phyloP scores from a whole-genome alignment of 2,797 vertebrate species.

The Amazona ochrocephala region DNA sequence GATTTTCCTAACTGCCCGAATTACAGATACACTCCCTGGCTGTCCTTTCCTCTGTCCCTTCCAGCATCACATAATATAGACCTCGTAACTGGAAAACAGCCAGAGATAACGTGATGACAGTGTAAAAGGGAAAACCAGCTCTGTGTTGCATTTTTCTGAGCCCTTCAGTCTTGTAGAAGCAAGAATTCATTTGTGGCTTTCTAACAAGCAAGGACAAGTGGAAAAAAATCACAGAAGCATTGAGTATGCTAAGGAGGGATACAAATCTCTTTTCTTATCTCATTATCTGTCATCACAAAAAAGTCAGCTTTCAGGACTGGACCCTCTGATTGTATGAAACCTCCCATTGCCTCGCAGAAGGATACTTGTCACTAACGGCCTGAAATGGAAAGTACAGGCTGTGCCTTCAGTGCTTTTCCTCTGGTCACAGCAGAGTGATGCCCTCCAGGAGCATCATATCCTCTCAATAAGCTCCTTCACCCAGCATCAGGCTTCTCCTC shows the following conservation, averaged over 20 bases:
- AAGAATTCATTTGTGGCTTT: not conserved
- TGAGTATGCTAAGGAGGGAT: not conserved
- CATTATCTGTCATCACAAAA: not conserved
- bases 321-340: not conserved
- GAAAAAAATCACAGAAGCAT: not conserved
- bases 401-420: not conserved
- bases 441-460: not conserved
- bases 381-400: not conserved
- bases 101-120: not conserved
- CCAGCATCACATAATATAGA: not conserved
- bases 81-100: not conserved
- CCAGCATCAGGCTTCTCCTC: not conserved
- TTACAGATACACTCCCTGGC: not conserved
- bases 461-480: not conserved
- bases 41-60: not conserved
- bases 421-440: not conserved
- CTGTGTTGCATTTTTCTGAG: not conserved
- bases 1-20: constrained; percentile 4
- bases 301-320: not conserved
- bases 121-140: not conserved
- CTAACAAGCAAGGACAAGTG: not conserved
- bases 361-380: not conserved
- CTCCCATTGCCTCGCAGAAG: not conserved
- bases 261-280: not conserved
- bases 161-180: not conserved